These are phyloP conservation scores for Nothura maculosa DNA, from an alignment of 2,797 vertebrate genomes.

Conservation along the genomic window DNA sequence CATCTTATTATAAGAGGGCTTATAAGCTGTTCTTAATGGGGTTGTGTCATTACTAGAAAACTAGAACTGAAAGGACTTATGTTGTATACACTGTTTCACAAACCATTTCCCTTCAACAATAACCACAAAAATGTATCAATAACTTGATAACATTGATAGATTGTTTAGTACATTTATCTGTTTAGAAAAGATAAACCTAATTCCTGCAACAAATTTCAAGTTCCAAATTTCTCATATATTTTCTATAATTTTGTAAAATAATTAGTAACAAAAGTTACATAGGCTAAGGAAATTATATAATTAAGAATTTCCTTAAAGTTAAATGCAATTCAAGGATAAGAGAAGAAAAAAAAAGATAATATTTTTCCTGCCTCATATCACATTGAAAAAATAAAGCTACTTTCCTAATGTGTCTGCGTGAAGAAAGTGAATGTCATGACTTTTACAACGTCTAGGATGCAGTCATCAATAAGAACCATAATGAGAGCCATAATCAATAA, in stretches of 20 bases:
- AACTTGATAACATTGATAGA: neutral
- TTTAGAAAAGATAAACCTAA: neutral
- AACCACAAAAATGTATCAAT: neutral
- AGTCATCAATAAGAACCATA: constrained; percentile 31
- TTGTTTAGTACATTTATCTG: neutral
- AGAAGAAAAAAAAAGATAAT: neutral
- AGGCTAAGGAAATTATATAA: neutral
- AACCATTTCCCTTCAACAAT: neutral
- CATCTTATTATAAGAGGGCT: fast-evolving
- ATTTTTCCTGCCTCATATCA: neutral
- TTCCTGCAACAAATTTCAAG: neutral
- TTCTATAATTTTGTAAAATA: neutral
- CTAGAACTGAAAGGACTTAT: neutral
- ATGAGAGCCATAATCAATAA: constrained; percentile 1
- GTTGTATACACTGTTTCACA: neutral
- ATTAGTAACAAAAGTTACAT: neutral
- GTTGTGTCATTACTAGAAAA: neutral
- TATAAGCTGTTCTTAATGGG: neutral
- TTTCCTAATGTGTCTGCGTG: neutral
- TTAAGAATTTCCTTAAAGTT: neutral
- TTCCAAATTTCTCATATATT: neutral
- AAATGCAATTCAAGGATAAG: neutral
- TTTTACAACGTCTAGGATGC: constrained; percentile 1
- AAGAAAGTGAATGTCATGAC: neutral
- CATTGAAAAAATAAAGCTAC: neutral